Base-by-base conservation (phyloP, 1,140 invertebrate genomes). In the Polypedilum pembai region DNA sequence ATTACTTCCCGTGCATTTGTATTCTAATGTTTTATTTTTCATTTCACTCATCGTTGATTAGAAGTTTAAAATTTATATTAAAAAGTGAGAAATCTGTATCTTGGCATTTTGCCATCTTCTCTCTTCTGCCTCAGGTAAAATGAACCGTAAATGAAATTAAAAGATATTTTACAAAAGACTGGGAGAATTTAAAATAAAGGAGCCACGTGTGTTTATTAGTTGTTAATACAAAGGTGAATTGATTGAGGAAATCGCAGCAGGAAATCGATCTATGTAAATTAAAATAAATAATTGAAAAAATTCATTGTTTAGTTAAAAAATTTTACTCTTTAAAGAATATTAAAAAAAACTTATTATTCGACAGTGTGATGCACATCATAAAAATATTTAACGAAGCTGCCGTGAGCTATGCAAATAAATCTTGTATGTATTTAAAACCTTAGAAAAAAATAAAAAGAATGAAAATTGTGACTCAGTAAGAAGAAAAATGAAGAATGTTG, bases 1-100 rank as follows among this genome's bases (percentile, higher is more conserved):
- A 56, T 56, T 56, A 56, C 12, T 12, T 56, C n/a, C 24, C 45
- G n/a, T 56, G 0, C 45, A 15, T 56, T 33, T 56, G 15, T n/a
- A 56, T 56, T 56, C 45, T 56, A 56, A 56, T 56, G 45, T 56
- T 56, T 56, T n/a, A 12, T n/a, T 56, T 56, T 45, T 56, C n/a
- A 56, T 56, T 56, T 56, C 45, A 56, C 4, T n/a, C 12, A 4
- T 12, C n/a, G 45, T 12, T 56, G 45, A 56, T 56, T 56, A 56
- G 45, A 56, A 56, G 45, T 56, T n/a, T 12, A 56, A 56, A n/a
- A 56, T 56, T 12, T 56, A 56, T 56, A n/a, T 56, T 12, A 56
- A 56, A 56, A 56, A 56, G 45, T 56, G 12, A 56, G 45, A 15
- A 56, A 56, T n/a, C 3, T n/a, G 0, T 56, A 0, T 8, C 3